Percentiles rank a stretch among this genome's conserved stretches.
Conservation (phyloP, 2,888 invertebrate species). For the Malthinus flaveolus region DNA sequence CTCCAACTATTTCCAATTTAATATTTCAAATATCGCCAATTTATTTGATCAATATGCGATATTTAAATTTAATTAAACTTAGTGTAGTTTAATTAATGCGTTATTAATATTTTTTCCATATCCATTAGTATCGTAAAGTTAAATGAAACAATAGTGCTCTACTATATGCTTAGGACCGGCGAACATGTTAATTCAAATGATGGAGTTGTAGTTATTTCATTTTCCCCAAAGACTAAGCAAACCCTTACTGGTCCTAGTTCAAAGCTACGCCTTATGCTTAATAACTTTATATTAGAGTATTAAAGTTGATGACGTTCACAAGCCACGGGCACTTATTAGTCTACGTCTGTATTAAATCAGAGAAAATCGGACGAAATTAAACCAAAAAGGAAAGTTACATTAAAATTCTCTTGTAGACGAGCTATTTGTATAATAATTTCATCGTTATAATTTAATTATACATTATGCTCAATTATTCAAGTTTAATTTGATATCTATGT, state of each 20-base stretch:
- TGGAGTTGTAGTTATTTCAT: slow-evolving; percentile 14
- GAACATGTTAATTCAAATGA: slow-evolving; percentile 12
- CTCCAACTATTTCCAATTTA: too few relatives aligned
- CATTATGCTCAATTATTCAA: too few relatives aligned
- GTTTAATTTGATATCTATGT: too few relatives aligned
- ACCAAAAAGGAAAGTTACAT: neutral
- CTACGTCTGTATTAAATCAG: slow-evolving; percentile 5
- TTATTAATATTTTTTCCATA: too few relatives aligned
- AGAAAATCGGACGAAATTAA: slow-evolving; percentile 1
- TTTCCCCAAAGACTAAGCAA: slow-evolving; percentile 8
- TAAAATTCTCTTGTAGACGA: too few relatives aligned
- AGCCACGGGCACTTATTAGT: slow-evolving; percentile 8
- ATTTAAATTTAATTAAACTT: too few relatives aligned
- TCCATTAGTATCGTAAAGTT: neutral
- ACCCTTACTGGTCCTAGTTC: slow-evolving; percentile 11
- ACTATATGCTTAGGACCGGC: slow-evolving; percentile 6
- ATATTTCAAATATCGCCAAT: too few relatives aligned
- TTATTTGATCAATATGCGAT: too few relatives aligned
- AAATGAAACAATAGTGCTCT: neutral
- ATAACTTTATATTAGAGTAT: slow-evolving; percentile 16
- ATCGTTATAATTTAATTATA: too few relatives aligned
- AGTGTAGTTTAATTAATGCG: too few relatives aligned
- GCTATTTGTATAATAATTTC: too few relatives aligned
- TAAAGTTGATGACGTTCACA: slow-evolving; percentile 17
- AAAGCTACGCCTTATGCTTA: slow-evolving; percentile 10